Base-by-base conservation (phyloP, 2,888 invertebrate species). In the Acholoe squamosa region DNA sequence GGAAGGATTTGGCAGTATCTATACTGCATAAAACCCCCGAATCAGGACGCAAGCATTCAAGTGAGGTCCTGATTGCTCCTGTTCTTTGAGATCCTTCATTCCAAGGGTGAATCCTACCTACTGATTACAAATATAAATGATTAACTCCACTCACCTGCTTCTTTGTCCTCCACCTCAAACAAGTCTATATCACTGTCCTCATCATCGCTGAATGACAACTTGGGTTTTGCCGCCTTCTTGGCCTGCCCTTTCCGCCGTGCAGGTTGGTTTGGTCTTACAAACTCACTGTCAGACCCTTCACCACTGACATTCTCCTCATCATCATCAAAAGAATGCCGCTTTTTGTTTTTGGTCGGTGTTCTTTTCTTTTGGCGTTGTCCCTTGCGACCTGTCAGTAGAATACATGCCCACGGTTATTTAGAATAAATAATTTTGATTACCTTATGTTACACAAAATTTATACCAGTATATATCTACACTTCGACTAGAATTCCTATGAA, bases 201-300 rank as follows among this genome's bases (percentile, higher is more conserved):
- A 10, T 94, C 94, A 84, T 94, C 94, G 12, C 94, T 94, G 86
- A 92, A 93, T 90, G 94, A 94, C 7, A 92, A 91, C 34, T 89
- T 91, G n/a, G 89, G 89, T 56, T 89, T 89, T 56, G 61, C 54
- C 51, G 77, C 89, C n/a, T 19, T 52, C 14, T 25, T 25, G 43
- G 31, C 89, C 67, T 19, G 25, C 19, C 25, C 76, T 34, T 67
- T 52, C 12, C 61, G n/a, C 31, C 5, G 31, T 19, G 56, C 61
- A 34, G 77, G 84, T n/a, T 28, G 90, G 28, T 0, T 7, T 31
- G 86, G 86, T 3, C 14, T 19, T 1, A 28, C 86, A 28, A 86
- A 86, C 54, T 86, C 86, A 0, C 22, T 5, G 1, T n/a, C 86
- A 12, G 34, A 76, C 0, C 54, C 61, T 0, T 16, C 31, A 33